Conservation (phyloP, 2,797 vertebrate genomes). For the Urophycis tenuis region DNA sequence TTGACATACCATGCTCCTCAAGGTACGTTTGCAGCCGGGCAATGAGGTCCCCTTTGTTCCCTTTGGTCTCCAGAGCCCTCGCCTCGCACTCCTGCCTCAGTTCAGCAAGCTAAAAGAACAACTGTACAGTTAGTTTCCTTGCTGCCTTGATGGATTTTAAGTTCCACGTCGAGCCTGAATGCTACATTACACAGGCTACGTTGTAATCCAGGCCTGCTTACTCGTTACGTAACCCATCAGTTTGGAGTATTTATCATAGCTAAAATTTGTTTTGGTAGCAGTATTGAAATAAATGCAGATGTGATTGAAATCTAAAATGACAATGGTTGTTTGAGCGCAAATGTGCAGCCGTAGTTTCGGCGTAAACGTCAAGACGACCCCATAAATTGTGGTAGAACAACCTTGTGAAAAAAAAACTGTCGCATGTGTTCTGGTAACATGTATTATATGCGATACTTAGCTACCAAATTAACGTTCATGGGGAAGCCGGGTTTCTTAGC, state of each 20-base stretch:
- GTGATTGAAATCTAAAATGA: not conserved
- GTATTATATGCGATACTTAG: not conserved
- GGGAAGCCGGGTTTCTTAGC: not conserved
- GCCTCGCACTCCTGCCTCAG: conserved; percentile 87
- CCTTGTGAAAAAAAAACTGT: not conserved
- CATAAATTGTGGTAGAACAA: not conserved
- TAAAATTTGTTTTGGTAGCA: not conserved
- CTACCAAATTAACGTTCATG: not conserved
- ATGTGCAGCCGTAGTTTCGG: not conserved
- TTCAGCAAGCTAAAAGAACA: conserved; percentile 74
- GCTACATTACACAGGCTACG: not conserved
- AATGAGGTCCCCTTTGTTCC: conserved; percentile 88
- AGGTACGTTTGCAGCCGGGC: conserved; percentile 82
- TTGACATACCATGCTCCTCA: conserved; percentile 80
- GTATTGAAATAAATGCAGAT: not conserved
- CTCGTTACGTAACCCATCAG: not conserved
- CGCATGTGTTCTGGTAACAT: not conserved
- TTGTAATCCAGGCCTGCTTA: not conserved
- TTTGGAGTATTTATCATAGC: too few species aligned
- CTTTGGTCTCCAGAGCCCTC: conserved; percentile 81
- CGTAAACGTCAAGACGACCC: not conserved
- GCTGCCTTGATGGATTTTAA: too few species aligned
- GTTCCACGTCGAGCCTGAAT: too few species aligned
- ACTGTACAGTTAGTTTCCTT: not conserved
- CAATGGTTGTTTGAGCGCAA: not conserved